Percentiles rank a stretch among this genome's conserved stretches.
These are phyloP conservation scores for Thalpophila matura DNA, from an alignment of 2,888 invertebrate genomes.

Conservation along the genomic window DNA sequence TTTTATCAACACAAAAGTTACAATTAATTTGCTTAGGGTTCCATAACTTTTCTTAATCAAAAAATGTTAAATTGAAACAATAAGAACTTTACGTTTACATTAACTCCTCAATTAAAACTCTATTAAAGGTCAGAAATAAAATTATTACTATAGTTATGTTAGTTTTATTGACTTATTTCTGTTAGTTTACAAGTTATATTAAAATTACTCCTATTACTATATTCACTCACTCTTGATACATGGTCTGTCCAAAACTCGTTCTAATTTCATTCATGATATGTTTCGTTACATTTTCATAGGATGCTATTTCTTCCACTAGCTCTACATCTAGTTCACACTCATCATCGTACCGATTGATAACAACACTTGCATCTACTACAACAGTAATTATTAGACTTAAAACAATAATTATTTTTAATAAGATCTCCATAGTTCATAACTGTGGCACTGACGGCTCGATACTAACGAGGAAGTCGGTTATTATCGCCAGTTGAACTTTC, in stretches of 20 bases:
- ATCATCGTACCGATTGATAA: constrained; percentile 64
- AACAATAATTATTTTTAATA: constrained; percentile 50
- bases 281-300: constrained; percentile 86
- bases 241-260: constrained; percentile 84
- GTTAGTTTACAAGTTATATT: background rate
- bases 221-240: constrained; percentile 84
- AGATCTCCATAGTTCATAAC: constrained; percentile 42
- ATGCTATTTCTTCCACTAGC: constrained; percentile 88
- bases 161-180: background rate
- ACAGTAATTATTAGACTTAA: constrained; percentile 36
- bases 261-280: constrained; percentile 85
- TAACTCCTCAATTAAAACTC: background rate
- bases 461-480: constrained; percentile 42
- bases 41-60: too few species aligned
- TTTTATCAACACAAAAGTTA: too few species aligned
- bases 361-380: constrained; percentile 57
- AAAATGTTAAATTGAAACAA: too few species aligned
- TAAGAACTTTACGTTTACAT: too few species aligned
- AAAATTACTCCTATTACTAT: background rate
- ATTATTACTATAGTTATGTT: background rate
- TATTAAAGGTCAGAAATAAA: background rate
- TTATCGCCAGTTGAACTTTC: constrained; percentile 47
- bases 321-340: constrained; percentile 64
- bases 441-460: constrained; percentile 8
- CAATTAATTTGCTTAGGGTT: too few species aligned